A percentile compares a stretch with the other conserved stretches of the same genome.
phyloP scores from a whole-genome alignment of 2,797 vertebrate genomes.

The Austrolebias charrua region DNA sequence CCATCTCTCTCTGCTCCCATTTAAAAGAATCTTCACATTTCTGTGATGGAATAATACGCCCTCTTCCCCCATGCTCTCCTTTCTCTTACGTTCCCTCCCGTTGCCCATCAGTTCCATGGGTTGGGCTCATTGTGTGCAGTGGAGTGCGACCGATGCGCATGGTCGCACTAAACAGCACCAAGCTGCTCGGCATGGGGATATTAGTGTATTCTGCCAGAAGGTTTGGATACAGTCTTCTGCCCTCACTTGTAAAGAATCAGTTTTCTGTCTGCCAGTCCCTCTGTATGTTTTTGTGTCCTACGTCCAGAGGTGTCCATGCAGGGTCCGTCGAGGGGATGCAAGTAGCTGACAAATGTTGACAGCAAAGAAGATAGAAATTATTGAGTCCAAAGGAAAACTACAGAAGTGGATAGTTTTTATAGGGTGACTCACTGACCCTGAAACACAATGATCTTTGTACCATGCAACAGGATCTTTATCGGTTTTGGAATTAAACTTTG shows the following conservation, averaged over 20 bases:
- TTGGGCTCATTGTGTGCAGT: constrained; percentile 66
- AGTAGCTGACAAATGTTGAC: constrained; percentile 55
- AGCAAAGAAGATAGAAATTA: constrained; percentile 39
- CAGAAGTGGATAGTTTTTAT: constrained; percentile 45
- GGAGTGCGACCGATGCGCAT: constrained; percentile 71
- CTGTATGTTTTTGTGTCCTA: constrained; percentile 36
- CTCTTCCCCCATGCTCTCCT: constrained; percentile 36
- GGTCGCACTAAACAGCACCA: constrained; percentile 68
- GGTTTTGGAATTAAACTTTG: too few species aligned
- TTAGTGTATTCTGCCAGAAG: constrained; percentile 71
- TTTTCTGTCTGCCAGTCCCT: constrained; percentile 64
- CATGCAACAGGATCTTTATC: neutral
- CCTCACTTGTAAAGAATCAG: constrained; percentile 74
- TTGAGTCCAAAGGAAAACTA: constrained; percentile 43
- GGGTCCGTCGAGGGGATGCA: constrained; percentile 22
- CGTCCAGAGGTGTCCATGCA: constrained; percentile 42
- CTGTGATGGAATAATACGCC: constrained; percentile 63
- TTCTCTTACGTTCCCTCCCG: constrained; percentile 51
- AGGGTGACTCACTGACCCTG: constrained; percentile 1
- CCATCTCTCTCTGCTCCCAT: constrained; percentile 26
- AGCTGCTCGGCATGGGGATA: constrained; percentile 69
- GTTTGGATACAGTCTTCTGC: constrained; percentile 70
- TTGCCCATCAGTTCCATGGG: constrained; percentile 65
- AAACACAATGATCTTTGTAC: constrained; percentile 1
- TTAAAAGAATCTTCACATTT: constrained; percentile 51